Conservation (phyloP, 1,140 invertebrate genomes). For the Aphaenogaster rudis region DNA sequence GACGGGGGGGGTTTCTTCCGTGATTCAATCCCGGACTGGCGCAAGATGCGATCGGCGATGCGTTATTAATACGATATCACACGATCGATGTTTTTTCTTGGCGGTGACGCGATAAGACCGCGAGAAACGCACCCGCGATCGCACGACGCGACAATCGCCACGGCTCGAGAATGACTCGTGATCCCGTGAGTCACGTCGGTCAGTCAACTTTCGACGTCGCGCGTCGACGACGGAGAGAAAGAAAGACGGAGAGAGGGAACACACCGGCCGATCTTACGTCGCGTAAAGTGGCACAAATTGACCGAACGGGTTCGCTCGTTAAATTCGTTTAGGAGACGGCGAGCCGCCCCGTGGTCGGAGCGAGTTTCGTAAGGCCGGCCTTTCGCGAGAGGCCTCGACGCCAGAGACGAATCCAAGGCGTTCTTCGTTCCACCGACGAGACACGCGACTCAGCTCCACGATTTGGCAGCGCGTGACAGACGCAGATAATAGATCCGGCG, state of each 20-base stretch:
- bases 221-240: slow-evolving; percentile 24
- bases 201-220: slow-evolving; percentile 67
- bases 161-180: slow-evolving; percentile 28
- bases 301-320: slow-evolving; percentile 60
- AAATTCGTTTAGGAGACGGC: slow-evolving; percentile 61
- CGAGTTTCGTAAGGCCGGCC: neutral
- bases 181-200: slow-evolving; percentile 71
- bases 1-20: neutral
- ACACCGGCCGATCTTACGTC: slow-evolving; percentile 15
- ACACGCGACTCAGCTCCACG: slow-evolving; percentile 8
- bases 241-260: slow-evolving; percentile 12
- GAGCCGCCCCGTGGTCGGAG: neutral
- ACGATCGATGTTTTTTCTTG: neutral
- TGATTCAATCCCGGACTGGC: neutral
- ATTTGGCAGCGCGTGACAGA: slow-evolving; percentile 12
- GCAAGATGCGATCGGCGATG: slow-evolving; percentile 25
- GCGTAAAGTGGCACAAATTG: slow-evolving; percentile 66
- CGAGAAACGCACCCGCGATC: slow-evolving; percentile 13
- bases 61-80: slow-evolving; percentile 14
- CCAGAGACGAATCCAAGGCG: neutral
- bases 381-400: neutral
- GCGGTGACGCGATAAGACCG: neutral
- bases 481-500: neutral
- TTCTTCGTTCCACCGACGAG: neutral
- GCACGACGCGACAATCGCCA: slow-evolving; percentile 37